Evolutionary conservation across 2,797 vertebrate genomes (phyloP).

Genomic region (Chloroceryle inda): DNA sequence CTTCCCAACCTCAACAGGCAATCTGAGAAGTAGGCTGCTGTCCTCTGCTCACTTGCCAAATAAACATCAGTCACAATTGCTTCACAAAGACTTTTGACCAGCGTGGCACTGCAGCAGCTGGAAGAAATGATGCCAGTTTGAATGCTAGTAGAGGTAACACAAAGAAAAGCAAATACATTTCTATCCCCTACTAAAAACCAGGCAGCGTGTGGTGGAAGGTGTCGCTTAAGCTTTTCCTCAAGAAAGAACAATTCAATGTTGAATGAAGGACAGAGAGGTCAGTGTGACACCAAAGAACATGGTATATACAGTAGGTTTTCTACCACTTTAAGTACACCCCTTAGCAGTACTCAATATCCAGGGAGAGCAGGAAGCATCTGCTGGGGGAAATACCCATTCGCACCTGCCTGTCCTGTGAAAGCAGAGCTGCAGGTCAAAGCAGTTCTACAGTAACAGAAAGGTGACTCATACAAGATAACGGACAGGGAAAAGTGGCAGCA

Average conservation of each 20-base stretch:
- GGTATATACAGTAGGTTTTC: not conserved
- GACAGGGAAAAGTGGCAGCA: not conserved
- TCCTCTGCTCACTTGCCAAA: not conserved
- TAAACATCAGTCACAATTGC: constrained; percentile 5
- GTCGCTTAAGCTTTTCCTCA: not conserved
- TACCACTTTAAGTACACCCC: not conserved
- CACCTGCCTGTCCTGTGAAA: not conserved
- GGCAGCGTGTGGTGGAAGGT: not conserved
- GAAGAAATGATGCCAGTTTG: not conserved
- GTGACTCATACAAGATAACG: not conserved
- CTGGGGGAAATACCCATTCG: not conserved
- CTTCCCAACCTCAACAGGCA: not conserved
- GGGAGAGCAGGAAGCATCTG: not conserved
- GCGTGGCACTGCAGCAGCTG: not conserved
- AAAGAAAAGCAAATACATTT: not conserved
- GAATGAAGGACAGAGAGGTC: not conserved
- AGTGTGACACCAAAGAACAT: not conserved
- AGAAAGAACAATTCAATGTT: not conserved
- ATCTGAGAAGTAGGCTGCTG: not conserved
- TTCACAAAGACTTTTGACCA: constrained; percentile 20
- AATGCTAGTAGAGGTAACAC: not conserved
- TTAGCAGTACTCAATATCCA: not conserved
- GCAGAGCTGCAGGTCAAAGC: not conserved
- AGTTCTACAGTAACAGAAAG: not conserved
- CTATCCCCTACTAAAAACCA: not conserved